Evolutionary conservation across 2,888 invertebrate genomes (phyloP).

Genomic region (Epinotia ramella): DNA sequence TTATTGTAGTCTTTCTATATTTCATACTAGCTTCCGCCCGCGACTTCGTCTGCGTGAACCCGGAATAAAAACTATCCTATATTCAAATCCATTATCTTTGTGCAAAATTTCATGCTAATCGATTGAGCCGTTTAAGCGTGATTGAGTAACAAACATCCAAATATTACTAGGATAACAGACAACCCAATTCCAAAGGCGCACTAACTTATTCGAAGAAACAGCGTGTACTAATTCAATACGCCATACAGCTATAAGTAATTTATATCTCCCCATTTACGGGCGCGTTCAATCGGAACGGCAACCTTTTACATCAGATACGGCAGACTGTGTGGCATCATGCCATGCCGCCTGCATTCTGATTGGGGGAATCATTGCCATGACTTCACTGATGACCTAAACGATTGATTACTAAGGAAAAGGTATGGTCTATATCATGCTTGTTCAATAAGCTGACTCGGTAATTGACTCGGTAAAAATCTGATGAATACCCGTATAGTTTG

Average conservation of each 20-base stretch:
- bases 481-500: no score
- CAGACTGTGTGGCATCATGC: conserved; percentile 38
- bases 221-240: conserved; percentile 1
- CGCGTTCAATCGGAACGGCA: conserved; percentile 16
- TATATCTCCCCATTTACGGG: conserved; percentile 28
- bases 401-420: neutral
- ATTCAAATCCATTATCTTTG: no score
- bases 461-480: neutral
- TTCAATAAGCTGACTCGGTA: no score
- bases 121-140: no score
- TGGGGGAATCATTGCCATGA: conserved; percentile 22
- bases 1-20: neutral
- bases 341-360: conserved; percentile 35
- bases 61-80: no score
- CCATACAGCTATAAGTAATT: conserved; percentile 1
- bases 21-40: no score
- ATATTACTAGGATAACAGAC: no score
- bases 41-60: no score
- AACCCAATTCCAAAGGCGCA: neutral
- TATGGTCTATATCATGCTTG: neutral
- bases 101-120: no score
- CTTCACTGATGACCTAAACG: conserved; percentile 14
- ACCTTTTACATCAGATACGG: conserved; percentile 9
- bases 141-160: no score
- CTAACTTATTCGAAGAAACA: conserved; percentile 8